Evolutionary conservation across 2,797 vertebrate genomes (phyloP).

Genomic region (Danio kyathit): DNA sequence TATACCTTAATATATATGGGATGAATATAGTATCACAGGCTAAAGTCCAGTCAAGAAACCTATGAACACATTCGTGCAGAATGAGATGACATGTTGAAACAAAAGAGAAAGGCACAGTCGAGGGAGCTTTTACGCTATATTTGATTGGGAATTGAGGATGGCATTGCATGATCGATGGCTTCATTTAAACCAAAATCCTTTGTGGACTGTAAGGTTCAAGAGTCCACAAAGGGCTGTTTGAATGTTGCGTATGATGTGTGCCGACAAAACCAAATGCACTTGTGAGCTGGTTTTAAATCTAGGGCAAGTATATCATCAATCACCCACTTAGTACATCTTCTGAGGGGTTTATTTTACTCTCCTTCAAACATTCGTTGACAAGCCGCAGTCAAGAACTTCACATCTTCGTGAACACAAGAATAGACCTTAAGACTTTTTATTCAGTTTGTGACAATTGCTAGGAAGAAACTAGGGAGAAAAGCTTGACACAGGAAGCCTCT

Average conservation of each 20-base stretch:
- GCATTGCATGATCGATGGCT: constrained; percentile 48
- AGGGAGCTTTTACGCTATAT: constrained; percentile 27
- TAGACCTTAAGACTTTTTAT: constrained; percentile 14
- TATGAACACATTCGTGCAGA: constrained; percentile 21
- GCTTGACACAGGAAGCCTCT: constrained; percentile 6
- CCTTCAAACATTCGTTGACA: constrained; percentile 7
- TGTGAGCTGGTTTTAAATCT: constrained; percentile 26
- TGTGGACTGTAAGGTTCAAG: background rate
- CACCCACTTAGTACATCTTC: constrained; percentile 11
- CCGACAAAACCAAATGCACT: background rate
- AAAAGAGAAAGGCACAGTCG: constrained; percentile 51
- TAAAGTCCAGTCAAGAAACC: background rate
- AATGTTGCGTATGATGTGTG: constrained; percentile 1
- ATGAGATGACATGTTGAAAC: constrained; percentile 51
- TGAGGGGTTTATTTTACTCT: background rate
- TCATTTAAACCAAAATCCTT: constrained; percentile 42
- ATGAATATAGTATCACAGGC: constrained; percentile 23
- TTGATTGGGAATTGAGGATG: constrained; percentile 14
- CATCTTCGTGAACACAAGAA: background rate
- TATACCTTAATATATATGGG: background rate
- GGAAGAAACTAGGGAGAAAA: background rate
- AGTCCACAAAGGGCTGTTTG: background rate
- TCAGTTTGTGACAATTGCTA: constrained; percentile 27
- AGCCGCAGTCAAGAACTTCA: constrained; percentile 9
- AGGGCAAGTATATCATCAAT: background rate